These are phyloP conservation scores for Cataglyphis cursor DNA, from an alignment of 2,888 invertebrate genomes.

Conservation along the genomic window DNA sequence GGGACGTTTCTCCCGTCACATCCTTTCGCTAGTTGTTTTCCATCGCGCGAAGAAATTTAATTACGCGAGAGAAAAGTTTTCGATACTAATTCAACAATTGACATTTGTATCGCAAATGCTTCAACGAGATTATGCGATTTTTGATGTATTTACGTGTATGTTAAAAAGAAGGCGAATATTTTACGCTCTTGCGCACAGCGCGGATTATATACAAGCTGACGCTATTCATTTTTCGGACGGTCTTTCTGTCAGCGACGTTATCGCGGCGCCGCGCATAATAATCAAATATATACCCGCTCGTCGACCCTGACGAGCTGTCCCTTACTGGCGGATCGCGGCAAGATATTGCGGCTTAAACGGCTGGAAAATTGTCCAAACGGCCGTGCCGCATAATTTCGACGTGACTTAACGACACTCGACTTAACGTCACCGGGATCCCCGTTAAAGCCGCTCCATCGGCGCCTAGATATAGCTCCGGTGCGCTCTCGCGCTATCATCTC, in stretches of 20 bases:
- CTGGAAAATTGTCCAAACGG: slow-evolving; percentile 85
- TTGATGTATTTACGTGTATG: not conserved
- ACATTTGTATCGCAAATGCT: not conserved
- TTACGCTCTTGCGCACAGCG: not conserved
- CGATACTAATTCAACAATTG: not conserved
- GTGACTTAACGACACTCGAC: slow-evolving; percentile 76
- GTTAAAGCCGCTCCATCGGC: slow-evolving; percentile 62
- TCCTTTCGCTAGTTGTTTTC: slow-evolving; percentile 31
- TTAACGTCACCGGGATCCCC: slow-evolving; percentile 62
- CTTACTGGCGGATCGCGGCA: slow-evolving; percentile 61
- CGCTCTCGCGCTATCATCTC: slow-evolving; percentile 1
- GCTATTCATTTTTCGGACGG: not conserved
- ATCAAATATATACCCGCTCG: slow-evolving; percentile 16
- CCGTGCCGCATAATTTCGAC: slow-evolving; percentile 79
- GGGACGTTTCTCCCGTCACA: slow-evolving; percentile 56
- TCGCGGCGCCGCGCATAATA: slow-evolving; percentile 22
- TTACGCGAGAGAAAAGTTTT: not conserved
- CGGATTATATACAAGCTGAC: not conserved
- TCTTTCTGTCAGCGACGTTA: not conserved
- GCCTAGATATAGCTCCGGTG: slow-evolving; percentile 9
- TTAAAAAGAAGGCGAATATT: not conserved
- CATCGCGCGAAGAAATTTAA: slow-evolving; percentile 24
- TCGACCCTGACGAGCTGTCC: slow-evolving; percentile 39
- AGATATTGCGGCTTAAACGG: slow-evolving; percentile 83
- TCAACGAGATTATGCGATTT: not conserved